Evolutionary conservation across 2,113 vertebrate genomes (phyloP), one percentile per base, ranked within the genome.

Genomic region (Glaucidium brasilianum): DNA sequence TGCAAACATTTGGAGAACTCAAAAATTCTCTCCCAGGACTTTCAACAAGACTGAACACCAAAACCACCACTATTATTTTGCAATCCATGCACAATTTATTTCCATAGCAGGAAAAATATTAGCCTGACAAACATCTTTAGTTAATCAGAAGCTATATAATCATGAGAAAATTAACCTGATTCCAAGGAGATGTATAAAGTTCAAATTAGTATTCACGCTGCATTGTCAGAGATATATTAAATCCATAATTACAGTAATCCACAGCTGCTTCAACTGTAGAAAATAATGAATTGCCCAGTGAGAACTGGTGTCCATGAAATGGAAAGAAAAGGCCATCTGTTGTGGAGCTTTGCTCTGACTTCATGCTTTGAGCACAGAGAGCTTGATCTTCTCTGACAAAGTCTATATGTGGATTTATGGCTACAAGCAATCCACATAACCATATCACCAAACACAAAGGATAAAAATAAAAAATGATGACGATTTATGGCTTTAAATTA

Each of bases 201-300:
- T 91, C 94, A 95, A 92, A 97, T 97, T 80, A 97, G 60, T 29
- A 97, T 96, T 97, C 97, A 93, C 9, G 32, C 77, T 20, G 89
- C 64, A 76, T 72, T 94, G 96, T 69, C 93, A 89, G 90, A 55
- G 92, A 97, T 39, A 20, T 26, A 96, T 91, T 59, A 97, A 96
- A 94, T 96, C 94, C 83, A 32, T 95, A 98, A 98, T 98, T 97
- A 97, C 89, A 96, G 94, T 63, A 95, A 98, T 76, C 88, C 94
- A 95, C 95, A 97, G 97, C 95, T 98, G 97, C 90, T 97, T 92
- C 91, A 56, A 76, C 37, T 50, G 91, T 41, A 93, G 93, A 72
- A 96, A 96, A 96, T 63, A 96, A 97, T 22, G 91, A 97, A 92
- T 53, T 87, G 90, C 84, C 96, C 97, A 90, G 80, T 23, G 91